Evolutionary conservation across 2,888 invertebrate genomes (phyloP), one percentile per base, ranked within the genome.

Genomic region (Cephus pygmeus): DNA sequence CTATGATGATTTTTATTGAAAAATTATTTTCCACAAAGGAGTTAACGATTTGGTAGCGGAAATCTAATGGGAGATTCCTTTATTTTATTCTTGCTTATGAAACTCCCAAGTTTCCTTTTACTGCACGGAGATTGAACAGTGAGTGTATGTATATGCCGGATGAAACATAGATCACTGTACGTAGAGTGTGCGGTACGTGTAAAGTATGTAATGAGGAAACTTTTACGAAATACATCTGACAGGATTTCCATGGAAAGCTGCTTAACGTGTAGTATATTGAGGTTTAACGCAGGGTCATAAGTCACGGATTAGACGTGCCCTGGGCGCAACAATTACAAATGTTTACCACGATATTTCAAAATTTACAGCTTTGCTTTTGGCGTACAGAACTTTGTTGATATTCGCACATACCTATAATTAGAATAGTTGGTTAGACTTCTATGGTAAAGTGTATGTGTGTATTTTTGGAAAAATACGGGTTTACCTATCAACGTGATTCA

Each of bases 141-240:
- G 23, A 56, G 9, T 56, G 56, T 23, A 56, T 35, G 4, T 35
- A 35, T 56, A 56, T 56, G 9, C 23, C 3, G 31, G 6, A 23
- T 71, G 71, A 71, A 71, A 71, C 34, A 11, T 71, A 71, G 11
- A 71, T 71, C 71, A 71, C 30, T 31, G 30, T 11, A 71, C 11
- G 23, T 34, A 15, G 34, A 34, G 34, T 71, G 33, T n/a, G 34
- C 30, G 15, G 56, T 56, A 56, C 71, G 31, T 34, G 34, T 71
- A 34, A 30, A 71, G 71, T 71, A 71, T 71, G 71, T 71, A 71
- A 71, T 71, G 71, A 71, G 34, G 71, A 34, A 71, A 71, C 31
- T 71, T 71, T 71, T 71, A 71, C 34, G 30, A 71, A 71, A 23
- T 56, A 23, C 56, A 23, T 56, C 56, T 56, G 56, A 56, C 56